Base-by-base conservation (phyloP, 2,888 invertebrate genomes). In the Isotomurus palustris region DNA sequence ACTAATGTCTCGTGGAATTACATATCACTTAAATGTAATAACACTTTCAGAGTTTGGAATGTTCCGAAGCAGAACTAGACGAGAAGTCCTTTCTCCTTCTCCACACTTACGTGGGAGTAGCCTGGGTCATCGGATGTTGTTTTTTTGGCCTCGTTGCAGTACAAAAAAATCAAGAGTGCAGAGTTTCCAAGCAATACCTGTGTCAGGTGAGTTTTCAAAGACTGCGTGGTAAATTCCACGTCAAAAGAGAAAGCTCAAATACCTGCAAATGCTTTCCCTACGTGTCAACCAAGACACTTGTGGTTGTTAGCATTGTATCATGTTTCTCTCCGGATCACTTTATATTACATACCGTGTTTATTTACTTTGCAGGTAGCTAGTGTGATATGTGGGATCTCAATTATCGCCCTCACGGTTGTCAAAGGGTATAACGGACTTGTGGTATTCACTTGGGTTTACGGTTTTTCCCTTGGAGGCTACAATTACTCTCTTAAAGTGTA, bases 401-500 rank as follows among this genome's bases (percentile, higher is more conserved):
- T 87, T 43, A 80, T 88, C 74, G 87, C 87, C 1, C 81, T 88
- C 28, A 86, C 87, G 0, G 85, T 85, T 1, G 66, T 60, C 3
- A 58, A 72, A 71, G 64, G 73, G 86, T 38, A 82, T 87, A 82
- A 87, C 87, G 75, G 85, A 84, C 45, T 87, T 86, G 88, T 73
- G 1, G 63, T 73, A 22, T 74, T 73, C 58, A 70, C 69, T 10
- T 73, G 72, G 71, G 71, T 73, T 21, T 78, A 77, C 60, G 89
- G 89, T 47, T 86, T 91, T 72, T 89, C 88, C 76, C 87, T 87
- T 74, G 91, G 91, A 43, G 91, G 89, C 6, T 91, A 91, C 77
- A 87, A 87, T 75, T 91, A 91, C 75, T 86, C 89, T 45, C 78
- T 91, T 61, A 91, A 91, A 77, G 88, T 91, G 84, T 91, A 90